Evolutionary conservation across 2,113 vertebrate species (phyloP).

Genomic region (Clupea harengus): DNA sequence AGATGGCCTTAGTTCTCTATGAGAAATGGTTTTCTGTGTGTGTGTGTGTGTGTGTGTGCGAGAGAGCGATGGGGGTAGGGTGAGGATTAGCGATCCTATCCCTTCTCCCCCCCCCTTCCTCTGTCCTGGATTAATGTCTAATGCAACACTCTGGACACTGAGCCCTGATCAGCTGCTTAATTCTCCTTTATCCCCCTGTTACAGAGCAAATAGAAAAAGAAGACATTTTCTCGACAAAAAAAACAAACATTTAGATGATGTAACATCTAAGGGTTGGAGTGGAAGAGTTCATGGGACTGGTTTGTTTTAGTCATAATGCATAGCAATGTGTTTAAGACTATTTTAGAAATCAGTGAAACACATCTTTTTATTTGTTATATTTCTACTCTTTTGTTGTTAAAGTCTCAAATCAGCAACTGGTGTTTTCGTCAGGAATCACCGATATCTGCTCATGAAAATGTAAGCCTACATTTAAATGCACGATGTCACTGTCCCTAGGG

Average conservation of each 20-base stretch:
- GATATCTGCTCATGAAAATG: not conserved
- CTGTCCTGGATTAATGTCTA: constrained; percentile 72
- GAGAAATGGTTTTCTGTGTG: not conserved
- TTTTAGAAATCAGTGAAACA: not conserved
- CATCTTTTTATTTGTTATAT: not conserved
- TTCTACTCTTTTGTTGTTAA: not conserved
- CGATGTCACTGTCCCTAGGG: constrained; percentile 5
- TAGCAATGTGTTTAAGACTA: not conserved
- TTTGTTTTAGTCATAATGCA: not conserved
- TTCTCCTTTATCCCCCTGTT: constrained; percentile 62
- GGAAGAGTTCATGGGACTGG: not conserved
- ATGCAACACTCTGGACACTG: constrained; percentile 71
- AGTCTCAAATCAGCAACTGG: not conserved
- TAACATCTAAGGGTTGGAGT: constrained; percentile 40
- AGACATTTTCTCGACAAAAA: constrained; percentile 30
- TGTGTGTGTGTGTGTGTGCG: constrained; percentile 28
- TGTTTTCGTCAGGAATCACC: not conserved
- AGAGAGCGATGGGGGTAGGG: constrained; percentile 30
- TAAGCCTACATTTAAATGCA: not conserved
- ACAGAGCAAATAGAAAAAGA: constrained; percentile 53
- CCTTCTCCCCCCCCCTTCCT: constrained; percentile 55
- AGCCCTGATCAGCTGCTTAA: constrained; percentile 70
- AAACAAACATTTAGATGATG: constrained; percentile 39
- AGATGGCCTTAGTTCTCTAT: not conserved
- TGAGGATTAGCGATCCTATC: constrained; percentile 65